phyloP scores from a whole-genome alignment of 2,113 vertebrate species.

The Pelmatolapia mariae region DNA sequence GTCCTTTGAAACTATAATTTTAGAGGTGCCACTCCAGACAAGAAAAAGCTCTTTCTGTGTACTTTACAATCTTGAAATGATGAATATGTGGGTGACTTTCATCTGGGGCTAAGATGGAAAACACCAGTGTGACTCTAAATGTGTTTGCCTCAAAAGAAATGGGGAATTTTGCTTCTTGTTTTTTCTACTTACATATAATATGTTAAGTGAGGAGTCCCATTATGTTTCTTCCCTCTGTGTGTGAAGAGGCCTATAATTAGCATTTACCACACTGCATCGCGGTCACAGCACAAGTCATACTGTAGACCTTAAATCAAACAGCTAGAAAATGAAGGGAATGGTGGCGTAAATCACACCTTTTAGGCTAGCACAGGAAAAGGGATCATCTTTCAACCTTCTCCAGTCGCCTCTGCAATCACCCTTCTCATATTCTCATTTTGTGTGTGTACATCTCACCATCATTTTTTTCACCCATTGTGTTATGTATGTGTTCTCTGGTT shows the following conservation, averaged over 20 bases:
- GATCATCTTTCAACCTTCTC: not conserved
- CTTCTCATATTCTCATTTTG: conserved; percentile 34
- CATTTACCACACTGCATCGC: not conserved
- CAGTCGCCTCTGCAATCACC: not conserved
- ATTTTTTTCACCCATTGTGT: conserved; percentile 33
- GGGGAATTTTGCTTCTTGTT: not conserved
- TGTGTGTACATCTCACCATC: conserved; percentile 9
- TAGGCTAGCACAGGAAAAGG: not conserved
- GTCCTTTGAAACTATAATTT: conserved; percentile 45
- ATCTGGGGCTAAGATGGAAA: conserved; percentile 24
- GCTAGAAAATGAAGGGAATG: not conserved
- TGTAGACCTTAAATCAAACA: not conserved
- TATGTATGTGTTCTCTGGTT: conserved; percentile 35
- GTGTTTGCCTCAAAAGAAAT: not conserved
- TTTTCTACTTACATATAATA: not conserved
- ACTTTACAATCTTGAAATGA: conserved; percentile 37
- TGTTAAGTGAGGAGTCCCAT: not conserved
- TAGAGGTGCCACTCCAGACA: conserved; percentile 31
- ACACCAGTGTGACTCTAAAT: conserved; percentile 19
- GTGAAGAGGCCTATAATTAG: conserved; percentile 29
- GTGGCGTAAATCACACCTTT: conserved; percentile 16
- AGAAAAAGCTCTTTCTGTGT: conserved; percentile 9
- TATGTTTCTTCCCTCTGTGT: not conserved
- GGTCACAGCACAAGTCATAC: not conserved
- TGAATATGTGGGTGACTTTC: conserved; percentile 24